Conservation (phyloP, 2,113 vertebrate genomes). For the Copsychus sechellarum region DNA sequence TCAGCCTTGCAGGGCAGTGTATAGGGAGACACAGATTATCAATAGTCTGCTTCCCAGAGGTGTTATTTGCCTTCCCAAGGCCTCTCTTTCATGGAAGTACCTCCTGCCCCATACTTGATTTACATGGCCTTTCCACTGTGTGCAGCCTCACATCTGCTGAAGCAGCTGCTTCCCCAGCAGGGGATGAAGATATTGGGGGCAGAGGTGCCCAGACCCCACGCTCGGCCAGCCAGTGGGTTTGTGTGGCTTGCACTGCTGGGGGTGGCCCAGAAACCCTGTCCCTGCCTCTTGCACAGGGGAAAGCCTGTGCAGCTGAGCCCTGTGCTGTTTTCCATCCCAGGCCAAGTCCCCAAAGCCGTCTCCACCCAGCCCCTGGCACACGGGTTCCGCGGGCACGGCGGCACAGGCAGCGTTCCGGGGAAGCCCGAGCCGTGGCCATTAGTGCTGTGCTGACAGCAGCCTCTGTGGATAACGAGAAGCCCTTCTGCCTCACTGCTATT, state of each 20-base stretch:
- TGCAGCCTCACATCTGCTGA: neutral
- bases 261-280: neutral
- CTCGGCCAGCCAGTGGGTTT: neutral
- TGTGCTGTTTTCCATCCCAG: neutral
- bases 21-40: neutral
- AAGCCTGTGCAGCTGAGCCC: neutral
- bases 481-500: constrained; percentile 59
- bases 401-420: neutral
- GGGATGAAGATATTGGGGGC: rapidly evolving
- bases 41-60: neutral
- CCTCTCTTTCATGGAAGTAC: neutral
- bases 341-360: neutral
- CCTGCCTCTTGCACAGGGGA: neutral
- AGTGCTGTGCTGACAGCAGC: constrained; percentile 21
- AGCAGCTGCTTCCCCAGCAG: neutral
- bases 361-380: rapidly evolving
- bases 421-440: constrained; percentile 60
- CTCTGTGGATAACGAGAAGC: constrained; percentile 64
- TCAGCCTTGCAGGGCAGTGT: neutral
- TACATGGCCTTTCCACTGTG: rapidly evolving
- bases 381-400: rapidly evolving
- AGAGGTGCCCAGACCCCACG: neutral
- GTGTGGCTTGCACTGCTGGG: neutral
- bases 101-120: neutral
- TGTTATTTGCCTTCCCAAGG: neutral